Conservation (phyloP, 2,888 invertebrate species). For the Hemithea aestivaria region DNA sequence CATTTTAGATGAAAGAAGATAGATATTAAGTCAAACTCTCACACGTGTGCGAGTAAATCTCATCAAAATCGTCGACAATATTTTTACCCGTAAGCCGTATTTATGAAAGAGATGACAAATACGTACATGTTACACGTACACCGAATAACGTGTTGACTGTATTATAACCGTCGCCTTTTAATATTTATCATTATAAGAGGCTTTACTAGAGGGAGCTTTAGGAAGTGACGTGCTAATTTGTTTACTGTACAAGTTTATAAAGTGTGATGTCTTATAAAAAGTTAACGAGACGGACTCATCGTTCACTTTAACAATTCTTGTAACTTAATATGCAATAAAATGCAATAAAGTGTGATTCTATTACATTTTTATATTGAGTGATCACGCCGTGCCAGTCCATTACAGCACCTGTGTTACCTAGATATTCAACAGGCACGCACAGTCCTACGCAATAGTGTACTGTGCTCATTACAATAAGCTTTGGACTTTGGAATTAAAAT, state of each 20-base stretch:
- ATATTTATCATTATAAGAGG: slow-evolving; percentile 32
- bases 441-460: no score
- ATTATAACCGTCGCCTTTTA: slow-evolving; percentile 22
- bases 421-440: no score
- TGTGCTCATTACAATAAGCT: no score
- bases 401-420: no score
- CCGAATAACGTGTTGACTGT: slow-evolving; percentile 10
- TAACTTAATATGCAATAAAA: no score
- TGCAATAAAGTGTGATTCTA: no score
- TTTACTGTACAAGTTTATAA: slow-evolving; percentile 28
- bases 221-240: slow-evolving; percentile 29
- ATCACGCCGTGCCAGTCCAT: no score
- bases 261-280: slow-evolving; percentile 30
- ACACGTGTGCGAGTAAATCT: slow-evolving; percentile 19
- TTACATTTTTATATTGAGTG: no score
- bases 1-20: slow-evolving; percentile 26
- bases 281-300: no score
- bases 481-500: no score
- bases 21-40: slow-evolving; percentile 24
- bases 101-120: slow-evolving; percentile 34
- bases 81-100: slow-evolving; percentile 33
- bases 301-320: no score
- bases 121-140: slow-evolving; percentile 21
- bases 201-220: no score
- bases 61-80: slow-evolving; percentile 29